Percentiles rank a stretch among this genome's conserved stretches.
Evolutionary conservation across 1,140 invertebrate genomes (phyloP).

Genomic region (Drosophila rufa): DNA sequence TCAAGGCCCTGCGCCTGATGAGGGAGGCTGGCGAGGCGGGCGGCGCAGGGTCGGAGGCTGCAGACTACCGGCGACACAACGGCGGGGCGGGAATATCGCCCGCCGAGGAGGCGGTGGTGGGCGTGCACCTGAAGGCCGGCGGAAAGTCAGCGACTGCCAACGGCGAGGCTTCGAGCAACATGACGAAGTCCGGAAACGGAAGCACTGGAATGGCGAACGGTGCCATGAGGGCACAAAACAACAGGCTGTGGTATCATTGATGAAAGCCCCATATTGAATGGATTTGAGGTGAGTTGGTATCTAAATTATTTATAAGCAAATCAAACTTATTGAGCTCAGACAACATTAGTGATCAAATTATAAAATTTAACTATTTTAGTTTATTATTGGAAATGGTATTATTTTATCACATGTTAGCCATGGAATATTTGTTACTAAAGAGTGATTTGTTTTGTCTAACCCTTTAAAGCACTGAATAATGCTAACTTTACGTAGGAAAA

Average conservation of each 20-base stretch:
- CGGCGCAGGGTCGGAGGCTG: not conserved
- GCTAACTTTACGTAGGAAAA: not conserved
- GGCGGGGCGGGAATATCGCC: constrained; percentile 40
- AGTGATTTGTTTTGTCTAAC: too few relatives aligned
- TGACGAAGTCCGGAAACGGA: constrained; percentile 33
- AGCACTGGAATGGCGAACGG: constrained; percentile 39
- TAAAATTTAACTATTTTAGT: too few relatives aligned
- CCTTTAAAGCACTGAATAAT: not conserved
- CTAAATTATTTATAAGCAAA: too few relatives aligned
- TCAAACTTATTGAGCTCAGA: too few relatives aligned
- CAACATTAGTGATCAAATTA: too few relatives aligned
- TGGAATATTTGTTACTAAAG: too few relatives aligned
- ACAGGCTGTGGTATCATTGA: constrained; percentile 85
- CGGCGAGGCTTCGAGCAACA: constrained; percentile 55
- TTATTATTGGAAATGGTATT: too few relatives aligned
- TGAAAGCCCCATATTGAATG: constrained; percentile 80
- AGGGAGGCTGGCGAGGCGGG: constrained; percentile 33
- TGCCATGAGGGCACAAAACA: constrained; percentile 75
- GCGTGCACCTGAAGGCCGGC: constrained; percentile 53
- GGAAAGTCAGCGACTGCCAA: constrained; percentile 38
- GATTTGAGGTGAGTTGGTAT: constrained; percentile 72
- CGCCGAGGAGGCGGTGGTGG: constrained; percentile 58
- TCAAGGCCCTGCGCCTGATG: constrained; percentile 68
- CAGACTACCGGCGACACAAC: constrained; percentile 55
- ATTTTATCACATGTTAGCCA: too few relatives aligned